Evolutionary conservation across 2,113 vertebrate genomes (phyloP).

Genomic region (Neomonachus schauinslandi): DNA sequence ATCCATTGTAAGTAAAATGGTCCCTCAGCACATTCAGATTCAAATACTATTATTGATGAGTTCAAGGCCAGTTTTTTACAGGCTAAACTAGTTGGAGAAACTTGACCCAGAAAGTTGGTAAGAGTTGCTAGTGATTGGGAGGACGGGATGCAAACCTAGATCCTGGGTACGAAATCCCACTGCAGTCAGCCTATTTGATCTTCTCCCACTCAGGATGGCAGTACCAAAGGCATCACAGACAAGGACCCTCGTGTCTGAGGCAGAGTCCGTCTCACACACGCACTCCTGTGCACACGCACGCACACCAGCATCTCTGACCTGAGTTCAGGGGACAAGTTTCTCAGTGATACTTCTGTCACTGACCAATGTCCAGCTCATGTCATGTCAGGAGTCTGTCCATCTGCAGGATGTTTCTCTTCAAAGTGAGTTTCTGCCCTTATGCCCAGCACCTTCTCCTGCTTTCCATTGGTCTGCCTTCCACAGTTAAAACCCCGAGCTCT

Average conservation of each 20-base stretch:
- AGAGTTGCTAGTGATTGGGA: not conserved
- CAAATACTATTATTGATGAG: not conserved
- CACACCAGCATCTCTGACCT: not conserved
- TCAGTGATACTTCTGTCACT: not conserved
- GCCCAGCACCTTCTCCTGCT: not conserved
- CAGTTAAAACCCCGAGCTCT: not conserved
- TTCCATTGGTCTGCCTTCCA: not conserved
- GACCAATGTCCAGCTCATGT: not conserved
- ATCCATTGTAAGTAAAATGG: not conserved
- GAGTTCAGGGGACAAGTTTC: not conserved
- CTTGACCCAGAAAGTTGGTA: not conserved
- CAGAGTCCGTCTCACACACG: accelerated
- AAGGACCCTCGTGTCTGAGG: not conserved
- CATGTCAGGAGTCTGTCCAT: not conserved
- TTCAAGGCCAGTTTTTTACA: not conserved
- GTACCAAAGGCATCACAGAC: not conserved
- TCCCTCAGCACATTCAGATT: not conserved
- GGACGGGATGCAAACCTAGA: not conserved
- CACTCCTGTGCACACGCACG: accelerated
- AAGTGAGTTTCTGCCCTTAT: not conserved
- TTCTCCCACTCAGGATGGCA: not conserved
- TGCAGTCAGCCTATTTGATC: too few species aligned
- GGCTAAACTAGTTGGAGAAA: not conserved
- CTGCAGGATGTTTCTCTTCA: not conserved
- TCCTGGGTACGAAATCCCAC: not conserved